Evolutionary conservation across 2,797 vertebrate species (phyloP), one percentile per base, ranked within the genome.

Genomic region (Podargus strigoides): DNA sequence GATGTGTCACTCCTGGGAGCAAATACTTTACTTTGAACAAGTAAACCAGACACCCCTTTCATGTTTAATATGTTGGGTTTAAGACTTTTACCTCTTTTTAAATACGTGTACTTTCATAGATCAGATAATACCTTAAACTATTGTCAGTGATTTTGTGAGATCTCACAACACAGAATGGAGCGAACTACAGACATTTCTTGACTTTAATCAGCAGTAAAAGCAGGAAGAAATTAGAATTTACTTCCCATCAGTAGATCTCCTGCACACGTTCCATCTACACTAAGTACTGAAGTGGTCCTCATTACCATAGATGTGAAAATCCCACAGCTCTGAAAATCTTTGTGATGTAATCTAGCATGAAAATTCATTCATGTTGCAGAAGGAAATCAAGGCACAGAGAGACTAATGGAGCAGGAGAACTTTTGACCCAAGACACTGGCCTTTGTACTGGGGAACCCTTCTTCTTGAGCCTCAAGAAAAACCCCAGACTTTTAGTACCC

Each of bases 51-150:
- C 94, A 87, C 89, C 42, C 36, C 96, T 96, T 97, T 96, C 92
- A 96, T 95, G 87, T 97, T 95, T 97, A 96, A 95, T 97, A 74
- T 96, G 96, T 97, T 97, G 93, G 94, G 95, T 97, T 97, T 94
- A 97, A 98, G 97, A 96, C 97, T 97, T 97, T 97, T 97, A 97
- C 95, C 93, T 94, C 91, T 96, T 96, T 97, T 95, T 85, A 95
- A 95, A 97, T 93, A 96, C 93, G 73, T 93, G 94, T 93, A 94
- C 91, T 97, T 97, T 97, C 93, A 96, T 84, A 97, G 97, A 98
- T 98, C 97, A 98, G 95, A 96, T 98, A 97, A 97, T 97, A 95
- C 96, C 97, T 97, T 97, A 97, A 98, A 97, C 97, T 97, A 97
- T 97, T 98, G 97, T 98, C 97, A 97, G 95, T 96, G 96, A 97